Base-by-base conservation (phyloP, 2,797 vertebrate species). In the Phrynocephalus forsythii region DNA sequence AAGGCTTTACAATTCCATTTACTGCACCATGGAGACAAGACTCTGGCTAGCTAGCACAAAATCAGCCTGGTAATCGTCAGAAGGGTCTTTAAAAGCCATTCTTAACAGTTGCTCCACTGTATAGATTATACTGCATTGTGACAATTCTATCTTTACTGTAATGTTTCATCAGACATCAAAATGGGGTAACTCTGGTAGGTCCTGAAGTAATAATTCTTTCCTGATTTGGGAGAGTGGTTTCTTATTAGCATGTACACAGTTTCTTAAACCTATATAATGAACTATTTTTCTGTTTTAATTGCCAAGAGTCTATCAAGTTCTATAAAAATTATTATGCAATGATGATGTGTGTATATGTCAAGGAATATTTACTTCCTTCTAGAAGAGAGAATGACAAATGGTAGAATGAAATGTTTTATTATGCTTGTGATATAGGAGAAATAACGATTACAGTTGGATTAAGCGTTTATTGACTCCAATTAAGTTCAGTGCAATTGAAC, bases 81-180 rank as follows among this genome's bases (percentile, higher is more conserved):
- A 95, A 89, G 80, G 3, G 3, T 87, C 84, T 72, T 81, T 10
- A 88, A 92, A 30, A 85, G n/a, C n/a, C 84, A 72, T 87, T 94
- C 89, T 91, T 87, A 93, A 93, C 86, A 92, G 66, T 30, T 75
- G 82, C 33, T 82, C 76, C 79, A 87, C 76, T 4, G 0, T 88
- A 92, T 88, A 81, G 89, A 18, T 89, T 87, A 83, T 20, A 86
- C 0, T 1, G 63, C 76, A 86, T 83, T 79, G 60, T 0, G 0
- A 75, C 81, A 92, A 88, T 93, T 92, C 90, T 91, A 91, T 83
- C 91, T 94, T 85, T 82, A 92, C 90, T 81, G 77, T 82, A 76
- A 86, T 60, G 28, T 28, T 86, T 3, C 18, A 63, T 63, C 18
- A 78, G 90, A 80, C 67, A 94, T 86, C 52, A 88, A 88, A 94